A percentile compares a stretch with the other conserved stretches of the same genome.
phyloP scores from a whole-genome alignment of 2,888 invertebrate genomes.

The Hirtodrosophila alboralis region DNA sequence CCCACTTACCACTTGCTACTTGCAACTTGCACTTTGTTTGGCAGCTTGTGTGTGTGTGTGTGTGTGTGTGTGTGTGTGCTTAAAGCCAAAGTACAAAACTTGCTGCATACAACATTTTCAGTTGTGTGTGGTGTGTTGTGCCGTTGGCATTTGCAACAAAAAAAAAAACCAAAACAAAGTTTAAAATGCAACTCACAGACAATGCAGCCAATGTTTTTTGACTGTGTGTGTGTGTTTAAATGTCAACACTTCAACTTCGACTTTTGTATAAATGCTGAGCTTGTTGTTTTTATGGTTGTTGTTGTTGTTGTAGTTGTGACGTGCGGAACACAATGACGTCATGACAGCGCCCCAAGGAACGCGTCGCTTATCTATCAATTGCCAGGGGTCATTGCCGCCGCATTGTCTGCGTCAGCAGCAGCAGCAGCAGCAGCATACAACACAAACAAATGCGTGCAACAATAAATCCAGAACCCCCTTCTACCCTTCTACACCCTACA shows the following conservation, averaged over 20 bases:
- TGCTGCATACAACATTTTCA: conserved; percentile 8
- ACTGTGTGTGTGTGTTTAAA: conserved; percentile 50
- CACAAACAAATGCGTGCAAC: conserved; percentile 1
- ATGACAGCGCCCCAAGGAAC: conserved; percentile 19
- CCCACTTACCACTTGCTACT: conserved; percentile 20
- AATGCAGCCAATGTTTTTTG: conserved; percentile 26
- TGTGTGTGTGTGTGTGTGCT: conserved; percentile 11
- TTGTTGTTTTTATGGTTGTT: background rate
- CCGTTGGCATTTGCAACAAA: conserved; percentile 52
- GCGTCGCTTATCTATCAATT: conserved; percentile 61
- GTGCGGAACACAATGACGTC: conserved; percentile 66
- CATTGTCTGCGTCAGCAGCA: conserved; percentile 56
- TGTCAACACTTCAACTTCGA: conserved; percentile 78
- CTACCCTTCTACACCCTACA: conserved; percentile 4
- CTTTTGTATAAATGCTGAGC: conserved; percentile 51
- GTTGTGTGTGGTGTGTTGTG: conserved; percentile 15
- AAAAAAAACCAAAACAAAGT: too few relatives aligned
- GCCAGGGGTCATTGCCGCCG: conserved; percentile 62
- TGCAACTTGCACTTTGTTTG: conserved; percentile 18
- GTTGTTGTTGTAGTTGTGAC: conserved; percentile 49
- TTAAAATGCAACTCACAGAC: conserved; percentile 52
- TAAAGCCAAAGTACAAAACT: conserved; percentile 26
- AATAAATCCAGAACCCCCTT: too few relatives aligned
- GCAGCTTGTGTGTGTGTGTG: background rate
- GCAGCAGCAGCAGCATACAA: conserved; percentile 13